Base-by-base conservation (phyloP, 2,113 vertebrate genomes). In the Chaetorhynchus papuensis region DNA sequence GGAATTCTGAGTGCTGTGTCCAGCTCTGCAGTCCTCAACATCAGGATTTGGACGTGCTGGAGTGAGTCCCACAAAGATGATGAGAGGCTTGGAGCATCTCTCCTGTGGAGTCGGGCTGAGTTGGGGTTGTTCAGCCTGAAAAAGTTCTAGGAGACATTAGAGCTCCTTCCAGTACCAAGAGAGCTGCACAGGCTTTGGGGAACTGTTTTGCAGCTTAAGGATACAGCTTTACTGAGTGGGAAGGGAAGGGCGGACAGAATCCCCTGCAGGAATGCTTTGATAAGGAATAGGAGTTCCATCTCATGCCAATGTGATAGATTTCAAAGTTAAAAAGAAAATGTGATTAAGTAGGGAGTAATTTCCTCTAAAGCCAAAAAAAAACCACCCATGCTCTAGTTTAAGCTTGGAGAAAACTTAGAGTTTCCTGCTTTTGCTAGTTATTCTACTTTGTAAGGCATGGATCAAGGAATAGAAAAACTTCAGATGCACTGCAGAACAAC, bases 301-400 rank as follows among this genome's bases (percentile, higher is more conserved):
- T 78, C 8, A 56, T 49, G 83, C 88, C 16, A 47, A 1, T 15
- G 11, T 17, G 30, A 66, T 9, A 57, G 26, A 49, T 42, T 75
- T 63, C 9, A 30, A 74, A 86, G 53, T 56, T 52, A 60, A 74
- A 88, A 69, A 80, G 28, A 65, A 44, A 74, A 84, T 12, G 22
- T 1, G 11, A 16, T 60, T 57, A 24, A 47, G 44, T 1, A 39
- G 27, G 24, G 8, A 89, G 15, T 35, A 0, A 30, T 19, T 35
- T 74, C 10, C 47, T 74, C 60, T 19, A 77, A 7, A 54, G 66
- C 27, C 44, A 59, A 75, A 72, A 77, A 65, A 28, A 53, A 23
- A n/a, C n/a, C n/a, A 59, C 10, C 45, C 14, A 30, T 24, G 5
- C 4, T 68, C 4, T n/a, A 52, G 23, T 26, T 78, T 56, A 85